phyloP scores from a whole-genome alignment of 2,797 vertebrate species.

The Phaenicophaeus curvirostris region DNA sequence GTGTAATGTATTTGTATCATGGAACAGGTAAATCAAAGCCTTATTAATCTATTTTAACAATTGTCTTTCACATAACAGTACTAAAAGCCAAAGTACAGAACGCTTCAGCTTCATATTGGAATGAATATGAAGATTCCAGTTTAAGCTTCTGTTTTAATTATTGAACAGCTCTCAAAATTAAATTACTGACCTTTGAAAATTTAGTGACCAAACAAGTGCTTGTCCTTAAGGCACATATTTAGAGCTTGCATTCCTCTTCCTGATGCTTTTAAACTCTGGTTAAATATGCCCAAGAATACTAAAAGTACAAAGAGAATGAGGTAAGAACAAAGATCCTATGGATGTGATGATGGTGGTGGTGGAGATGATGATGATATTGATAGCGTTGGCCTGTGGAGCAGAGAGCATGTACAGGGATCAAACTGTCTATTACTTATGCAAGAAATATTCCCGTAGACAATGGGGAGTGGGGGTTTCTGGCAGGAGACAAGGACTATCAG shows the following conservation, averaged over 20 bases:
- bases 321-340: conserved; percentile 24
- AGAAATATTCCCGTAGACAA: neutral
- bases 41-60: neutral
- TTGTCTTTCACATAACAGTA: neutral
- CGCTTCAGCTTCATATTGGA: conserved; percentile 14
- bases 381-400: neutral
- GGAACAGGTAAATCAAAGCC: neutral
- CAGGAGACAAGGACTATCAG: neutral
- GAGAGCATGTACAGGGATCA: neutral
- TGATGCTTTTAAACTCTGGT: neutral
- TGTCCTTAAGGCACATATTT: neutral
- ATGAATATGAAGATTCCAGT: conserved; percentile 23
- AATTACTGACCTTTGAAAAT: conserved; percentile 61
- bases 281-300: conserved; percentile 5
- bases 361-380: neutral
- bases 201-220: conserved; percentile 46
- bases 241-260: neutral
- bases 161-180: conserved; percentile 57
- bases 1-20: neutral
- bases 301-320: conserved; percentile 22
- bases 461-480: neutral
- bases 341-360: neutral
- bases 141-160: conserved; percentile 64
- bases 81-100: conserved; percentile 24
- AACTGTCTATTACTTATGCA: neutral